phyloP scores from a whole-genome alignment of 92 coral and sea anemone genomes.

The Palythoa caribaeorum region DNA sequence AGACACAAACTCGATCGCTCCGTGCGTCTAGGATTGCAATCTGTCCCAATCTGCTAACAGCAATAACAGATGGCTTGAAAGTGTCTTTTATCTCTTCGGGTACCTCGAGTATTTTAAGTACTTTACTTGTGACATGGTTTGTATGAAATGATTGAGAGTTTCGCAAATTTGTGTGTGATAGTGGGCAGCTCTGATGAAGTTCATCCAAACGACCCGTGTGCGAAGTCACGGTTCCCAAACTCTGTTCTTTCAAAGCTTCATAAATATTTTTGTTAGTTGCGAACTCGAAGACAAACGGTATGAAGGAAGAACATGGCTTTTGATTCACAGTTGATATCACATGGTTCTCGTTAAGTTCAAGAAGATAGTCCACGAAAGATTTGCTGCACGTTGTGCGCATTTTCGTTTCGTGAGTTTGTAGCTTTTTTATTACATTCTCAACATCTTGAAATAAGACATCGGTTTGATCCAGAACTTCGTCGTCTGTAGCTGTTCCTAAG shows the following conservation, averaged over 20 bases:
- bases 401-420: slow-evolving; percentile 5
- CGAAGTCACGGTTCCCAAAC: background rate
- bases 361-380: slow-evolving; percentile 19
- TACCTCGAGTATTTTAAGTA: slow-evolving; percentile 20
- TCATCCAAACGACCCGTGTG: slow-evolving; percentile 4
- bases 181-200: background rate
- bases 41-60: slow-evolving; percentile 25
- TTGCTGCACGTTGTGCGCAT: background rate
- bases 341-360: slow-evolving; percentile 7
- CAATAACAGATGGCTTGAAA: slow-evolving; percentile 8
- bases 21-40: slow-evolving; percentile 14
- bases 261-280: background rate
- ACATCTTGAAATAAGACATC: slow-evolving; percentile 23
- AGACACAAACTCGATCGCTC: background rate
- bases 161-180: background rate
- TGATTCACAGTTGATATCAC: slow-evolving; percentile 13
- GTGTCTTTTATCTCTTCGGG: slow-evolving; percentile 24
- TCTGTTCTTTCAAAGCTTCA: slow-evolving; percentile 5
- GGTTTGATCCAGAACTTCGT: slow-evolving; percentile 28
- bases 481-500: slow-evolving; percentile 2
- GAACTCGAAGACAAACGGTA: slow-evolving; percentile 33
- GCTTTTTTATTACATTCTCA: slow-evolving; percentile 15
- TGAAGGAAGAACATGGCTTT: slow-evolving; percentile 29
- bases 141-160: background rate
- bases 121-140: background rate